Conservation (phyloP, 1,140 invertebrate genomes). For the Latrodectus geometricus region DNA sequence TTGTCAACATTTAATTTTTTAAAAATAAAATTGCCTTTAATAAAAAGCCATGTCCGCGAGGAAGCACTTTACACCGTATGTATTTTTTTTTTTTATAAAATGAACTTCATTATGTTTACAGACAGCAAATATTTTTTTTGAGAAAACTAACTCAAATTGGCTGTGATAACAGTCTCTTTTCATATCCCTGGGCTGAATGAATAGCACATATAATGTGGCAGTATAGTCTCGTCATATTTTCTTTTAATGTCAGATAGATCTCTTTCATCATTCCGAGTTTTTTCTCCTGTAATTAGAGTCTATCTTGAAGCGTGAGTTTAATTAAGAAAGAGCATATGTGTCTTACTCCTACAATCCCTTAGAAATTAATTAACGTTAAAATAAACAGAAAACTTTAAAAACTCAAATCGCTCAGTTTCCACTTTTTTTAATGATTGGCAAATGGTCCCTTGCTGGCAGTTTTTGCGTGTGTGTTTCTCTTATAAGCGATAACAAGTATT, state of each 20-base stretch:
- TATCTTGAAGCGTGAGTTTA: conserved; percentile 11
- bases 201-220: not conserved
- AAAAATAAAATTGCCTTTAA: no score
- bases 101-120: no score
- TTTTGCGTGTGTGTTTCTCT: not conserved
- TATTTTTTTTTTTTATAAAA: no score
- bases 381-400: conserved; percentile 37
- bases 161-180: not conserved
- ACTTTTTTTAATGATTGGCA: not conserved
- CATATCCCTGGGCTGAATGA: not conserved
- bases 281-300: conserved; percentile 8
- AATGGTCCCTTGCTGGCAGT: not conserved
- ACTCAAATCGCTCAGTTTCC: not conserved
- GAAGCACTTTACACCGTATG: no score
- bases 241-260: not conserved
- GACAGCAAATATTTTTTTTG: not conserved
- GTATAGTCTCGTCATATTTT: not conserved
- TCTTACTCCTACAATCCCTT: conserved; percentile 11
- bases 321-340: conserved; percentile 17
- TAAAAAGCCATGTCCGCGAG: no score
- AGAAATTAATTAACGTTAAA: conserved; percentile 54
- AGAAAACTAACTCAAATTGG: not conserved
- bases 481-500: conserved; percentile 22
- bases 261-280: not conserved
- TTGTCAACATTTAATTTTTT: no score